Evolutionary conservation across 2,113 vertebrate species (phyloP).

Genomic region (Paraplagusia blochii): DNA sequence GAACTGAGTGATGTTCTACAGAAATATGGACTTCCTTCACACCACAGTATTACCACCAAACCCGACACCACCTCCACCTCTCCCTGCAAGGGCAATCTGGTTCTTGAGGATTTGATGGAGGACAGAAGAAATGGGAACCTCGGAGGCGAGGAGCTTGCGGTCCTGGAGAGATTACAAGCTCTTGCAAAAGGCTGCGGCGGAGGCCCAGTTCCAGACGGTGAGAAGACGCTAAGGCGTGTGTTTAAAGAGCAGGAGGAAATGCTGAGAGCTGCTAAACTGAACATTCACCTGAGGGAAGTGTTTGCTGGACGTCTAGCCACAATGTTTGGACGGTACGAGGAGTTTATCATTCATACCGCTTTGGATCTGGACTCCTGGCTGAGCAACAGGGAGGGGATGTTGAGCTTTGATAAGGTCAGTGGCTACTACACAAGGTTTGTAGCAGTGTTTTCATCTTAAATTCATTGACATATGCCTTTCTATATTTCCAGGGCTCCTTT

Average conservation of each 20-base stretch:
- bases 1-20: constrained; percentile 89
- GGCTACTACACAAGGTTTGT: background rate
- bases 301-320: constrained; percentile 88
- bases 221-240: constrained; percentile 61
- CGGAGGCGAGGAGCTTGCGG: constrained; percentile 78
- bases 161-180: constrained; percentile 89
- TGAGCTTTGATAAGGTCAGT: constrained; percentile 93
- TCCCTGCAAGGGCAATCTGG: constrained; percentile 77
- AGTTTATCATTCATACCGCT: constrained; percentile 90
- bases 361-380: constrained; percentile 93
- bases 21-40: constrained; percentile 82
- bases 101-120: constrained; percentile 87
- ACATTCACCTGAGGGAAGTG: constrained; percentile 91
- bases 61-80: constrained; percentile 70
- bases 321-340: constrained; percentile 92
- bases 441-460: background rate
- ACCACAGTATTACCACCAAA: constrained; percentile 71
- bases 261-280: constrained; percentile 84
- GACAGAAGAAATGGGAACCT: constrained; percentile 93
- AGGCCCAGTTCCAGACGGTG: constrained; percentile 41
- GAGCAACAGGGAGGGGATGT: constrained; percentile 90
- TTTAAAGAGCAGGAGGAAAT: constrained; percentile 81
- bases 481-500: constrained; percentile 85
- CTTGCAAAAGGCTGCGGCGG: constrained; percentile 77
- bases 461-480: background rate